Base-by-base conservation (phyloP, 2,113 vertebrate genomes). In the Apeltes quadracus region DNA sequence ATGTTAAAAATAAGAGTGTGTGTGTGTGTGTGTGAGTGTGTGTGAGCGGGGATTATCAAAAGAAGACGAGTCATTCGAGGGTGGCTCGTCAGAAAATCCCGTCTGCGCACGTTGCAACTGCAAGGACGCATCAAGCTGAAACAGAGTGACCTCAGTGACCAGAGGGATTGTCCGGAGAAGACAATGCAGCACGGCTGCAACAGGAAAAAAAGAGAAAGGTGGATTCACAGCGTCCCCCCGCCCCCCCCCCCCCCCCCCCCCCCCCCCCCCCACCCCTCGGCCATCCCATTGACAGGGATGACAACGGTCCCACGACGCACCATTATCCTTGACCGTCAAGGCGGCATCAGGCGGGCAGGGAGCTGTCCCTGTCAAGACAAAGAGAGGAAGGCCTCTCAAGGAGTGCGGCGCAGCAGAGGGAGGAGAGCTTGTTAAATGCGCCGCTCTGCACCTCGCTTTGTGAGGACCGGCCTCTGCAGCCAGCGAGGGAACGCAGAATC, bases 291-390 rank as follows among this genome's bases (percentile, higher is more conserved):
- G 97, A 98, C 96, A 96, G 91, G 93, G 93, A 97, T 98, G 97
- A 98, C 97, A 98, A 96, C 92, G 87, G 96, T 99, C 98, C 97
- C 98, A 95, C 85, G 97, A 96, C 95, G 93, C 95, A 95, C 97
- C 95, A 98, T 99, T 99, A 99, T 98, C 96, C 95, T 93, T 96
- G 96, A 95, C 98, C 95, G 95, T 94, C 94, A 90, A 95, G 93
- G 94, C 92, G 88, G 96, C 95, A 97, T 99, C 96, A 98, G 97
- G 97, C 94, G 94, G 87, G 93, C 94, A 85, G 92, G 82, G 93
- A 95, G 95, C 94, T 90, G 93, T 94, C 94, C 92, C 94, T 96
- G 96, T 95, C 96, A 96, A 94, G 94, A 93, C 91, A 83, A 89
- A 93, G 95, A 94, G 92, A 93, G 94, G 94, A 94, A 92, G 94